Conservation (phyloP, 2,113 vertebrate species). For the Xiphophorus maculatus region DNA sequence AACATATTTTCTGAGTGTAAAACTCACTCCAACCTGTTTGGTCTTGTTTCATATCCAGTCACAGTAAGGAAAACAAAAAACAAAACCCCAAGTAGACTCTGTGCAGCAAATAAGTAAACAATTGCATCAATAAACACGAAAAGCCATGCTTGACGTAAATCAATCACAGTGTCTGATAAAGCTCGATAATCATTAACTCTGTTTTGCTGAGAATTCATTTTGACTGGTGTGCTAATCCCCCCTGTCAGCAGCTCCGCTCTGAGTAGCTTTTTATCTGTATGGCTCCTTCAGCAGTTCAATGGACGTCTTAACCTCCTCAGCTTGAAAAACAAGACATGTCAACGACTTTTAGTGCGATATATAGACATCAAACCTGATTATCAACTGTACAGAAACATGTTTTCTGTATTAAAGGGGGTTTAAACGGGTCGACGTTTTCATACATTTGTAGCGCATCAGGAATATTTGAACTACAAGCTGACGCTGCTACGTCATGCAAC, state of each 20-base stretch:
- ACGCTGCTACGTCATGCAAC: too few relatives aligned
- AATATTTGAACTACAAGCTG: too few relatives aligned
- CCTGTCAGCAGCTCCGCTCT: slow-evolving; percentile 71
- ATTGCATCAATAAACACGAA: slow-evolving; percentile 84
- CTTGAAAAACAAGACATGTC: slow-evolving; percentile 41
- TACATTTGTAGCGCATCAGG: too few relatives aligned
- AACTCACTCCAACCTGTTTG: background rate
- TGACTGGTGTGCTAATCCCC: slow-evolving; percentile 64
- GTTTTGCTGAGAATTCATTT: slow-evolving; percentile 83
- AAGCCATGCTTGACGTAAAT: slow-evolving; percentile 81
- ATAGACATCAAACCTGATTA: background rate
- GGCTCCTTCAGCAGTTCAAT: slow-evolving; percentile 53
- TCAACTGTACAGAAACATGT: background rate
- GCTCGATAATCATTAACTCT: slow-evolving; percentile 81
- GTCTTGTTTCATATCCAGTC: slow-evolving; percentile 19
- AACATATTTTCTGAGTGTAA: background rate
- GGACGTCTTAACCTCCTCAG: slow-evolving; percentile 50
- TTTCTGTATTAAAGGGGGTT: too few relatives aligned
- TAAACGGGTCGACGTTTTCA: too few relatives aligned
- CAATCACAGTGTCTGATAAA: slow-evolving; percentile 84
- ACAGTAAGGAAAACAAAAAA: slow-evolving; percentile 50
- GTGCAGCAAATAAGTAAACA: slow-evolving; percentile 84
- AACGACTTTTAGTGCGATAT: background rate
- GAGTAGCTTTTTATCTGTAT: slow-evolving; percentile 62
- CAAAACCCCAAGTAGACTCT: slow-evolving; percentile 57